These are phyloP conservation scores for Chrysaora quinquecirrha DNA, from an alignment of 30 jellyfish, hydroid and myxozoan genomes.

Conservation along the genomic window DNA sequence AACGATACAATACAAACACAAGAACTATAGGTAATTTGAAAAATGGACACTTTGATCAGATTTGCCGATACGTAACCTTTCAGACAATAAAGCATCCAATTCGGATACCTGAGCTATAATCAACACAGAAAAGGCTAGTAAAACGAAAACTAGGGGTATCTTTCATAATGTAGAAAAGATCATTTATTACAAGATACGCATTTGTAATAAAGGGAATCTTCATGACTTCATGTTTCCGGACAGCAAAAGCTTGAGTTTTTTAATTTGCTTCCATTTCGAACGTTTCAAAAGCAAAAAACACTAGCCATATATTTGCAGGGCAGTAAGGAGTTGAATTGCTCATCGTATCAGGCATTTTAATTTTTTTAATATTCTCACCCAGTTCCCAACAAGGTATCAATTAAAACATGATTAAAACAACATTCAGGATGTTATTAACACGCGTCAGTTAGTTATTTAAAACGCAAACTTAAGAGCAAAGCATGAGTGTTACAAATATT, in stretches of 20 bases:
- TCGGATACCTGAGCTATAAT: neutral
- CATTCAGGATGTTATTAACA: neutral
- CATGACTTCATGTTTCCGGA: too few relatives aligned
- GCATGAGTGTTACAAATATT: neutral
- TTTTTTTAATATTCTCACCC: too few relatives aligned
- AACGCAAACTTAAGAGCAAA: neutral
- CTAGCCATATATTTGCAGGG: neutral
- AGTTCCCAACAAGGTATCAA: neutral
- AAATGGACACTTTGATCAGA: neutral
- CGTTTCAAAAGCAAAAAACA: neutral
- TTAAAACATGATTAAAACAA: too few relatives aligned
- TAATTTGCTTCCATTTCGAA: too few relatives aligned
- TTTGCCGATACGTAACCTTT: neutral
- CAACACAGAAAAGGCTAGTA: neutral
- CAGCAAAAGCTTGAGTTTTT: too few relatives aligned
- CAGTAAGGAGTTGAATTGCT: too few relatives aligned
- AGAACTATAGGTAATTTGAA: too few relatives aligned
- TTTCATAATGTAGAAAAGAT: too few relatives aligned
- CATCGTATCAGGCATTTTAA: too few relatives aligned
- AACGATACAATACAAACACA: neutral
- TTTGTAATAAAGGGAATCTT: too few relatives aligned
- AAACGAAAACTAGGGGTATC: too few relatives aligned
- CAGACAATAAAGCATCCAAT: neutral
- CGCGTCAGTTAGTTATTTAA: neutral
- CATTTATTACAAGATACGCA: too few relatives aligned